Base-by-base conservation (phyloP, 2,113 vertebrate genomes). In the Corapipo altera region DNA sequence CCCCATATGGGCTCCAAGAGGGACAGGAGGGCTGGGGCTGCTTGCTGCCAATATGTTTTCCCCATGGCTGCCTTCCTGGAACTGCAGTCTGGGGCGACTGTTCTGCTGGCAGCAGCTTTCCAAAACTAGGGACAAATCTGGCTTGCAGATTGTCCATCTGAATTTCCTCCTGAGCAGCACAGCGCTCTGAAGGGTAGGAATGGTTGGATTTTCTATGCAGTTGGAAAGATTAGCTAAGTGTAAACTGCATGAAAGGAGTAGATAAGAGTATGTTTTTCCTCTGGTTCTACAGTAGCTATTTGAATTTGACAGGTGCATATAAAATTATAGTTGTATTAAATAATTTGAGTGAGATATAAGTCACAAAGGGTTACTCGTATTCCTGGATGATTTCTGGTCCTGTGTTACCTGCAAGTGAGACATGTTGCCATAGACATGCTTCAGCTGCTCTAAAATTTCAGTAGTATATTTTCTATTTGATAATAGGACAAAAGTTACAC, bases 391-490 rank as follows among this genome's bases (percentile, higher is more conserved):
- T 61, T 81, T 82, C 51, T 88, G 65, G 23, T 77, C 30, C 64
- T 89, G 16, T 51, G 44, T 83, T 78, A 69, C 79, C 41, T 80
- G 55, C 69, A 80, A 92, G 35, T 67, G 59, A 80, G 55, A 52
- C 10, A 5, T 6, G 22, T 85, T 73, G 52, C 57, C 35, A n/a
- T 26, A 70, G 59, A 59, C 33, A 30, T 74, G 46, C 85, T 81
- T 79, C 41, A 89, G 39, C 39, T 46, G 19, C 84, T 93, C 62
- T 84, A 23, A 91, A 77, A 59, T 93, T 57, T 79, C 52, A 65
- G 54, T 86, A 81, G 39, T 91, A 58, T 76, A 28, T 91, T 93
- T 94, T 91, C 67, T 90, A 15, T 92, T 87, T 88, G 55, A 89
- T 88, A 67, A 37, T 66, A 92, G 55, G 55, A 87, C 26, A 84